Conservation (phyloP, 2,888 invertebrate species). For the Acrobasis repandana region DNA sequence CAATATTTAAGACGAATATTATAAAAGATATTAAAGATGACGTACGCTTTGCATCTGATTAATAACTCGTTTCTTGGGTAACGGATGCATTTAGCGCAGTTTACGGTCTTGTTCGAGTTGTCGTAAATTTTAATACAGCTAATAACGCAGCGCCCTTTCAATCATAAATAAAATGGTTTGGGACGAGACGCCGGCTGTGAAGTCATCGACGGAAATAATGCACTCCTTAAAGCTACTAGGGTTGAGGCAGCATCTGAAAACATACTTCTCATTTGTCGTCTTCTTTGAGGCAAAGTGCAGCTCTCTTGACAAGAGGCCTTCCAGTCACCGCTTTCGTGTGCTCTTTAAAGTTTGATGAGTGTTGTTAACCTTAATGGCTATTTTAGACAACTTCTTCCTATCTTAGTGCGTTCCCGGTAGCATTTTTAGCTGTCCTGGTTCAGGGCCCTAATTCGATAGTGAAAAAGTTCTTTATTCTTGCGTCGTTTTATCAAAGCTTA, state of each 20-base stretch:
- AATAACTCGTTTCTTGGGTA: background rate
- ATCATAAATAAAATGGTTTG: conserved; percentile 53
- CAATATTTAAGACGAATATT: background rate
- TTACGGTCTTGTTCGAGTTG: conserved; percentile 20
- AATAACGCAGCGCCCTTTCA: conserved; percentile 49
- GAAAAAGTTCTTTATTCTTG: no score
- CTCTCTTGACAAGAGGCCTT: no score
- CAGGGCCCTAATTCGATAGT: no score
- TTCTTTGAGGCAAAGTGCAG: no score
- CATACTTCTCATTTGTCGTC: no score
- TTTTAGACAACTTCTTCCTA: no score
- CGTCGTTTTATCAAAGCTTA: no score
- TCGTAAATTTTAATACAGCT: conserved; percentile 37
- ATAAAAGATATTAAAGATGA: background rate
- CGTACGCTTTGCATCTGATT: conserved; percentile 21
- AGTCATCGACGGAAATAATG: conserved; percentile 67
- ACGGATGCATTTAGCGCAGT: conserved; percentile 14
- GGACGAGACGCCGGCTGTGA: conserved; percentile 51
- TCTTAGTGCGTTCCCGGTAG: no score
- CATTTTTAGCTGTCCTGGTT: no score
- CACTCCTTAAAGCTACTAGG: conserved; percentile 30
- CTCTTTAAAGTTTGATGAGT: no score
- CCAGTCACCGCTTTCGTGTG: no score
- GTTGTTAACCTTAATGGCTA: no score
- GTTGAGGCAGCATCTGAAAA: conserved; percentile 19